A percentile compares a stretch with the other conserved stretches of the same genome.
Evolutionary conservation across 2,113 vertebrate genomes (phyloP).

Genomic region (Anarhynchus alexandrinus): DNA sequence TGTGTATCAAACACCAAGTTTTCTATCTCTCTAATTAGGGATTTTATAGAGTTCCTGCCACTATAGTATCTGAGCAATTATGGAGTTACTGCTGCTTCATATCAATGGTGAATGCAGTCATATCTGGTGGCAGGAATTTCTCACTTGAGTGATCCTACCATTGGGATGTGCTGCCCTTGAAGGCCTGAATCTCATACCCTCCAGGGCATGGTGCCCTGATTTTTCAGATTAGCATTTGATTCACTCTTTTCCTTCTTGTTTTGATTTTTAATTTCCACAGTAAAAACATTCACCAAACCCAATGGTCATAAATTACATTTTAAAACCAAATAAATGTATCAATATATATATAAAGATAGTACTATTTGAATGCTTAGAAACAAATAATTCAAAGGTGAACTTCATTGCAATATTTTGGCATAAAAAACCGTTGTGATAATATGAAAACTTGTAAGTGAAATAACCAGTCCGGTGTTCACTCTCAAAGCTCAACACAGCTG

Average conservation of each 20-base stretch:
- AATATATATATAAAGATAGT: background rate
- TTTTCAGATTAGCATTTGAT: background rate
- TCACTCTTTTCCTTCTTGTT: background rate
- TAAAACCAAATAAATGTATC: background rate
- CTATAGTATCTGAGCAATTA: background rate
- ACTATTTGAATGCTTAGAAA: background rate
- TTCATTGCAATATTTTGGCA: background rate
- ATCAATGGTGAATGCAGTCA: background rate
- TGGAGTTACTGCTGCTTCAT: background rate
- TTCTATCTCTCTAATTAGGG: background rate
- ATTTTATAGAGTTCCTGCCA: background rate
- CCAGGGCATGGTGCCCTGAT: background rate
- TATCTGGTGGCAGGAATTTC: background rate
- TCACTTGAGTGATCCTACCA: background rate
- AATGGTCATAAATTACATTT: background rate
- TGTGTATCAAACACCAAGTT: background rate
- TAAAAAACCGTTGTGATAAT: background rate
- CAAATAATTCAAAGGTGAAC: background rate
- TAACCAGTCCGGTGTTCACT: background rate
- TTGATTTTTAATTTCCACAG: background rate
- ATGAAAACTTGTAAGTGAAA: background rate
- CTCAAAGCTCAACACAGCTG: background rate
- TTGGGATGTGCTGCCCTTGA: background rate
- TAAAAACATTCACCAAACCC: background rate
- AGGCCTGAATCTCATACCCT: background rate